Evolutionary conservation across 2,888 invertebrate species (phyloP).

Genomic region (Crioceris asparagi): DNA sequence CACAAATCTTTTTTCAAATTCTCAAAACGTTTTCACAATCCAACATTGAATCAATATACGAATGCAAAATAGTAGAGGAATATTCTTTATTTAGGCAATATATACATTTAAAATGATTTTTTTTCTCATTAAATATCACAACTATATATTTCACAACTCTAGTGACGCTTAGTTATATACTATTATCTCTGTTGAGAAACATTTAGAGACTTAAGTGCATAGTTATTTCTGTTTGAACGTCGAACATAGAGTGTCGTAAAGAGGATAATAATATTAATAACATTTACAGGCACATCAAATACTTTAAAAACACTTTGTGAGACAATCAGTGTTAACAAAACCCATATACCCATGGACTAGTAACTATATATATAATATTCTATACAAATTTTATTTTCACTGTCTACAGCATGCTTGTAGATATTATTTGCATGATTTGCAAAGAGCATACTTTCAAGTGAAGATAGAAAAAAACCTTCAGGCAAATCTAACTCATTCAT

Average conservation of each 20-base stretch:
- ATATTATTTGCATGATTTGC: too few relatives aligned
- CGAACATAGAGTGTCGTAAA: slow-evolving; percentile 30
- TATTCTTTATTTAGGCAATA: slow-evolving; percentile 17
- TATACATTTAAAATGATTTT: slow-evolving; percentile 28
- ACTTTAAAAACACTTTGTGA: slow-evolving; percentile 17
- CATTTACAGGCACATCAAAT: slow-evolving; percentile 32
- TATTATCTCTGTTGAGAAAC: slow-evolving; percentile 27
- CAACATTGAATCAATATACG: slow-evolving; percentile 1
- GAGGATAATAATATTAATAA: too few relatives aligned
- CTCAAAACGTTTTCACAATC: slow-evolving; percentile 12
- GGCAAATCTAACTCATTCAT: too few relatives aligned
- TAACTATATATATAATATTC: too few relatives aligned
- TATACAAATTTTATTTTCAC: too few relatives aligned
- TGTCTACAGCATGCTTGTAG: too few relatives aligned
- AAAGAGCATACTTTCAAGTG: too few relatives aligned
- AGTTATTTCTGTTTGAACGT: slow-evolving; percentile 23
- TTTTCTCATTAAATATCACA: slow-evolving; percentile 32
- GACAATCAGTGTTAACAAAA: slow-evolving; percentile 6
- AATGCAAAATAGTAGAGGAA: slow-evolving; percentile 8
- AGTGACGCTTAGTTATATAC: slow-evolving; percentile 30
- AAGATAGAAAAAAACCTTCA: too few relatives aligned
- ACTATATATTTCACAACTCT: slow-evolving; percentile 32
- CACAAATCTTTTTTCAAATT: too few relatives aligned
- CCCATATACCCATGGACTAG: slow-evolving; percentile 7
- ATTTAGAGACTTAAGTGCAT: slow-evolving; percentile 26